Conservation (phyloP, 2,797 vertebrate genomes). For the Synanceia verrucosa region DNA sequence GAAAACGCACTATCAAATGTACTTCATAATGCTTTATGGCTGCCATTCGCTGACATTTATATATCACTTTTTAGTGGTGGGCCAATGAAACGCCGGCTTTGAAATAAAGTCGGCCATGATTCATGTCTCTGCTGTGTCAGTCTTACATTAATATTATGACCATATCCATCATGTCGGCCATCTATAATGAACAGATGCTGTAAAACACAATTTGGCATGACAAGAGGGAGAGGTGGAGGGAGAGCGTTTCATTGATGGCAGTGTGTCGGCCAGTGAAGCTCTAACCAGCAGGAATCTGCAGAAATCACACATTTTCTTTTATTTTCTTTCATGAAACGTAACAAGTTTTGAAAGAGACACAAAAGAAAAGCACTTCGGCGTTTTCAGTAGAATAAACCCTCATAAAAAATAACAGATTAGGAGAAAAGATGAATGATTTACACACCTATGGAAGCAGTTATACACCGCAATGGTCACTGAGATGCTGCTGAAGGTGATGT, state of each 20-base stretch:
- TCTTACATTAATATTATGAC: constrained; percentile 89
- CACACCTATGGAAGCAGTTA: too few species aligned
- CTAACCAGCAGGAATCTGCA: not conserved
- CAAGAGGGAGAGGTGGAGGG: constrained; percentile 54
- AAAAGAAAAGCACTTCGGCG: not conserved
- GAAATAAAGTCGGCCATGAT: constrained; percentile 86
- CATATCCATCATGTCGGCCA: constrained; percentile 85
- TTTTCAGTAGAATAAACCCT: too few species aligned
- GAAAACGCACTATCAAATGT: constrained; percentile 82
- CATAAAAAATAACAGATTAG: not conserved
- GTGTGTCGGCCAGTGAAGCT: constrained; percentile 33
- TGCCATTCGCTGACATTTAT: constrained; percentile 84
- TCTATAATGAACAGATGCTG: constrained; percentile 85
- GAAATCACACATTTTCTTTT: not conserved
- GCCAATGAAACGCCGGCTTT: constrained; percentile 82
- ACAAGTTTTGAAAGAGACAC: not conserved
- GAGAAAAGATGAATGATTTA: not conserved
- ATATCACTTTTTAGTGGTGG: constrained; percentile 84
- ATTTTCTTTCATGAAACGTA: not conserved
- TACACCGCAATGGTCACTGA: too few species aligned
- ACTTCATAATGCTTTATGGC: constrained; percentile 82
- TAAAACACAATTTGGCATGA: constrained; percentile 84
- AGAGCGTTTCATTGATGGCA: constrained; percentile 51
- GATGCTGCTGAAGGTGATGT: too few species aligned
- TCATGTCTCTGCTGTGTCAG: constrained; percentile 84